phyloP scores from a whole-genome alignment of 2,888 invertebrate genomes.

The Gymnosoma rotundatum region DNA sequence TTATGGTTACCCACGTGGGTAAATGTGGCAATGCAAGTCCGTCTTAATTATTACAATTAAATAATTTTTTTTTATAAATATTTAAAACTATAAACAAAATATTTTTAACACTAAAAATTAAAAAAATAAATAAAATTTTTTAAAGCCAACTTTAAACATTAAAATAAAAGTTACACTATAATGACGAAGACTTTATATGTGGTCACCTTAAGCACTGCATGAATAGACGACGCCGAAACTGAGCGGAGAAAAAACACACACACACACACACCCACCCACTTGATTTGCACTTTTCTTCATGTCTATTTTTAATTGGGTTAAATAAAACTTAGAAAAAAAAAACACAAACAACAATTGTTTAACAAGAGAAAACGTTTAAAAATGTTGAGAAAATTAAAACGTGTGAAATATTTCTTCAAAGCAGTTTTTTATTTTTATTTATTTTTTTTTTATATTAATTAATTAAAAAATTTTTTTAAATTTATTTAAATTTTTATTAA shows the following conservation, averaged over 20 bases:
- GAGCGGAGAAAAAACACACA: neutral
- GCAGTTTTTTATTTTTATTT: neutral
- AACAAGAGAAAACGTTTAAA: slow-evolving; percentile 44
- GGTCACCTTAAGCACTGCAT: slow-evolving; percentile 17
- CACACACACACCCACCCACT: slow-evolving; percentile 29
- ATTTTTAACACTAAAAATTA: neutral
- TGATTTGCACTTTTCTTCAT: slow-evolving; percentile 25
- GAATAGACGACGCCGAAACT: neutral
- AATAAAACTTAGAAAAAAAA: slow-evolving; percentile 3
- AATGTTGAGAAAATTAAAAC: slow-evolving; percentile 30
- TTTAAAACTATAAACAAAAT: too few relatives aligned
- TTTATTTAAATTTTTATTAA: too few relatives aligned
- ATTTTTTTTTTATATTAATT: too few relatives aligned
- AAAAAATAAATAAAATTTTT: slow-evolving; percentile 3
- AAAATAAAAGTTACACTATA: neutral
- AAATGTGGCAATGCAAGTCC: slow-evolving; percentile 34
- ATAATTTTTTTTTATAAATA: slow-evolving; percentile 37
- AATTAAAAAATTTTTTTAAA: too few relatives aligned
- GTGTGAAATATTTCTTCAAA: slow-evolving; percentile 33
- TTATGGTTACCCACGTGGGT: slow-evolving; percentile 19
- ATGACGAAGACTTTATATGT: slow-evolving; percentile 3
- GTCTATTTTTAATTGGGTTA: slow-evolving; percentile 41
- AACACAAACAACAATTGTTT: slow-evolving; percentile 7
- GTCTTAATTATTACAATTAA: slow-evolving; percentile 51
- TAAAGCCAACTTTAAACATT: neutral